Conservation (phyloP, 2,888 invertebrate genomes). For the Cyclophora albipunctata region DNA sequence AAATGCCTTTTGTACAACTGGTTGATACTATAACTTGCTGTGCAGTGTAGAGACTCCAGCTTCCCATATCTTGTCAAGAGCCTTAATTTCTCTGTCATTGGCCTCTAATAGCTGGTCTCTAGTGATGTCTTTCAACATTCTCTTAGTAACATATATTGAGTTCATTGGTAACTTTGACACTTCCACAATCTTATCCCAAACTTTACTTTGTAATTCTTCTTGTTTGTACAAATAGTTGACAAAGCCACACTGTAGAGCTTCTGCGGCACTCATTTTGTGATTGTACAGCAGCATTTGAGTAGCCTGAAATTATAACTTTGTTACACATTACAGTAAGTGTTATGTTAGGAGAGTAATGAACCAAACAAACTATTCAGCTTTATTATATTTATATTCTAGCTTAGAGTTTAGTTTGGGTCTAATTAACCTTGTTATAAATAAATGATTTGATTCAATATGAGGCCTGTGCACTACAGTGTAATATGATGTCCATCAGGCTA, state of each 20-base stretch:
- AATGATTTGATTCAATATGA: too few species aligned
- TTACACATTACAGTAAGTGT: neutral
- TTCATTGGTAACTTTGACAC: conserved; percentile 69
- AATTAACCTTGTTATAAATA: too few species aligned
- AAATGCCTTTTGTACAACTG: too few species aligned
- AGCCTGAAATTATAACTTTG: conserved; percentile 51
- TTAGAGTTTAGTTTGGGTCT: too few species aligned
- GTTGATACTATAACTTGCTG: conserved; percentile 29
- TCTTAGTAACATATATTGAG: conserved; percentile 82
- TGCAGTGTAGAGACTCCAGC: conserved; percentile 52
- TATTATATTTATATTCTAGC: too few species aligned
- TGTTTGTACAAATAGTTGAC: conserved; percentile 85
- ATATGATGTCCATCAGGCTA: too few species aligned
- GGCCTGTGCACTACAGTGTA: too few species aligned
- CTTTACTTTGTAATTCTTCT: conserved; percentile 74
- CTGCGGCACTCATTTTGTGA: conserved; percentile 84
- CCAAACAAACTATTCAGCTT: too few species aligned
- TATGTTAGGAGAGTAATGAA: neutral
- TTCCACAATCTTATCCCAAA: conserved; percentile 75
- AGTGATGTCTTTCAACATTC: conserved; percentile 77
- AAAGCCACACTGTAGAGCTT: conserved; percentile 86
- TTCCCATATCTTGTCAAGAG: conserved; percentile 77
- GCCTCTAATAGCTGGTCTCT: conserved; percentile 78
- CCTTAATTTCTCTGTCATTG: conserved; percentile 80
- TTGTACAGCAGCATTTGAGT: conserved; percentile 80